Evolutionary conservation across 1,140 invertebrate genomes (phyloP), one percentile per base, ranked within the genome.

Genomic region (Phymastichus coffea): DNA sequence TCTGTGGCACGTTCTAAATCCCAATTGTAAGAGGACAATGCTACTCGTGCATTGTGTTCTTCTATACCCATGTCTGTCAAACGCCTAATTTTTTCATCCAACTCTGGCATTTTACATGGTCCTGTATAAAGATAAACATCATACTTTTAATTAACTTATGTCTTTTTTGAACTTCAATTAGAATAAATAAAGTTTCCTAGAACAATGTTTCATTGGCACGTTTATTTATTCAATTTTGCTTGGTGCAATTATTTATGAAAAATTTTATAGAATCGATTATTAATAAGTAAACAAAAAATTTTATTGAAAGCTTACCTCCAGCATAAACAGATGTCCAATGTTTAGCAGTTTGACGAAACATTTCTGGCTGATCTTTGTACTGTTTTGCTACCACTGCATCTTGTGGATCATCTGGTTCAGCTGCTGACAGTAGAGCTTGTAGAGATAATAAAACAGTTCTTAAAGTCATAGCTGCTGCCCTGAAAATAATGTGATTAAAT

Each of bases 381-480:
- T 99, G 97, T 76, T 88, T 91, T 35, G 97, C 97, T 14, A 99
- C 97, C n/a, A 99, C 95, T 22, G 93, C 94, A 80, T 96, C 93
- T 77, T 96, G 94, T 15, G 95, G 95, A 83, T 97, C 95, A 83
- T 97, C 93, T 9, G 97, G 95, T 78, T 98, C 95, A 4, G 96
- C 92, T 48, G 94, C 89, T 44, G 93, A 89, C 62, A 99, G 78
- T 53, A 99, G 78, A 1, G 95, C 90, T 87, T 99, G 94, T 48
- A 98, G 80, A 1, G 94, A 96, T 3, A 98, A 78, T 49, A 99
- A 80, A 30, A 99, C 96, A 30, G 97, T 99, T 55, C 97, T 84
- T 58, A 99, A 81, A 1, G 97, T 99, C 90, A 99, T 95, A 9
- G 97, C 97, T 53, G 98, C 98, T 63, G 98, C 97, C 97, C 92